Conservation (phyloP, 2,888 invertebrate genomes). For the Leptinotarsa juncta region DNA sequence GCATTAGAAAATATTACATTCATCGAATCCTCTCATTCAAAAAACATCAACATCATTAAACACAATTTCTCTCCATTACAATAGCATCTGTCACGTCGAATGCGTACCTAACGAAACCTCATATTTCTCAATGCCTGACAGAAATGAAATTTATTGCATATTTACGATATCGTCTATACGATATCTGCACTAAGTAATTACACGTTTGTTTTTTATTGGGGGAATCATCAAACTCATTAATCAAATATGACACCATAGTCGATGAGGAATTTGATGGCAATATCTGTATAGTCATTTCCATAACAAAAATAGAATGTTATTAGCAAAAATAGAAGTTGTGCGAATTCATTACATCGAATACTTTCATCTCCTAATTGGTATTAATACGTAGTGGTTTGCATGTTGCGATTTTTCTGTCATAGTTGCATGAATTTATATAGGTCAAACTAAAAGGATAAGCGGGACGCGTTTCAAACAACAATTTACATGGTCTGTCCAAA, state of each 20-base stretch:
- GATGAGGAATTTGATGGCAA: conserved; percentile 42
- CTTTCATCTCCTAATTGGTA: no score
- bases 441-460: no score
- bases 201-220: conserved; percentile 45
- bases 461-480: no score
- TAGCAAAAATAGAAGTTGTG: conserved; percentile 28
- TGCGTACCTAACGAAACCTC: conserved; percentile 2
- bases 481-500: no score
- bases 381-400: no score
- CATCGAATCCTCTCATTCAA: no score
- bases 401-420: no score
- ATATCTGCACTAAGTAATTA: conserved; percentile 44
- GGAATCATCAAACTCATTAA: conserved; percentile 46
- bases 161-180: conserved; percentile 34
- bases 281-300: conserved; percentile 43
- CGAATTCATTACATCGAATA: not conserved
- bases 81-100: not conserved
- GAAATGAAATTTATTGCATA: conserved; percentile 35
- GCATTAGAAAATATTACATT: no score
- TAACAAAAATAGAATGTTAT: conserved; percentile 27
- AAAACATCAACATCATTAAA: no score
- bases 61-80: not conserved
- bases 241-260: conserved; percentile 42
- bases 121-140: conserved; percentile 24
- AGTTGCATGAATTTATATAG: no score